Conservation (phyloP, 2,797 vertebrate species). For the Neosilurus mollespiculum region DNA sequence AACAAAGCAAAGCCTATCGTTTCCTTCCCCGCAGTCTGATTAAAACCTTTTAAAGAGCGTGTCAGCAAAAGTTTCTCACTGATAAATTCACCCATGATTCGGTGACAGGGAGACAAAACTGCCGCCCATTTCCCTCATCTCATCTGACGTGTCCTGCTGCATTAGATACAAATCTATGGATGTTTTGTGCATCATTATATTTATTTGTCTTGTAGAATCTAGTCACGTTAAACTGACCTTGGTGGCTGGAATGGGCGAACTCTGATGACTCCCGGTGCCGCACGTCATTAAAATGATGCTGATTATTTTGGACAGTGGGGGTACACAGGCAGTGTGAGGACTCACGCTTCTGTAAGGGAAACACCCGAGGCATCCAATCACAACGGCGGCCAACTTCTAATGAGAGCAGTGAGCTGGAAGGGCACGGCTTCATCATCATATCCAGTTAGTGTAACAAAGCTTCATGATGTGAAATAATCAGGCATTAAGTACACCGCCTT, state of each 20-base stretch:
- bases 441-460: not conserved
- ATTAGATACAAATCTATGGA: not conserved
- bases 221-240: not conserved
- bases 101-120: not conserved
- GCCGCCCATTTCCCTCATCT: not conserved
- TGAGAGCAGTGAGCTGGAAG: not conserved
- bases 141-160: not conserved
- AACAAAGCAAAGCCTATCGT: not conserved
- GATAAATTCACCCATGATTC: not conserved
- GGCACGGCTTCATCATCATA: constrained; percentile 13
- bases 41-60: constrained; percentile 61
- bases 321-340: not conserved
- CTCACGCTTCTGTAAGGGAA: not conserved
- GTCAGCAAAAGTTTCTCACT: constrained; percentile 46
- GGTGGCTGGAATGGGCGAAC: not conserved
- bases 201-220: not conserved
- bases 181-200: too few species aligned
- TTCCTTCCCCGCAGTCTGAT: not conserved
- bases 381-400: not conserved
- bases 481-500: not conserved
- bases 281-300: constrained; percentile 20
- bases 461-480: not conserved
- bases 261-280: not conserved
- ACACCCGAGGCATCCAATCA: not conserved
- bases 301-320: constrained; percentile 15